Conservation (phyloP, 2,797 vertebrate genomes). For the Hafferia zeledoni region DNA sequence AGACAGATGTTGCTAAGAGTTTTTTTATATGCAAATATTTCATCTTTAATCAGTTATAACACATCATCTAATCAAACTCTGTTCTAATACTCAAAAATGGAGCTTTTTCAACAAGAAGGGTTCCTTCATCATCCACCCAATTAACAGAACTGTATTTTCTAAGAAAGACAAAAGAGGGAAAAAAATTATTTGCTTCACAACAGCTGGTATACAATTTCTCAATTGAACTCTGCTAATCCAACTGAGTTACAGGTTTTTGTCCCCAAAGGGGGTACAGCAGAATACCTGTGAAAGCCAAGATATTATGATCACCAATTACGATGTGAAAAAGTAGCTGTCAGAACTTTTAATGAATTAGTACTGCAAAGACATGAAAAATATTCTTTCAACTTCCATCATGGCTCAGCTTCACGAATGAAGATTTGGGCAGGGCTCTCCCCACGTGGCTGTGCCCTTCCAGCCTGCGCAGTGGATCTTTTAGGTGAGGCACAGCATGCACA, state of each 20-base stretch:
- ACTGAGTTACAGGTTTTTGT: background rate
- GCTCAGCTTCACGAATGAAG: no score
- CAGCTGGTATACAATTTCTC: background rate
- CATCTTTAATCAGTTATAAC: background rate
- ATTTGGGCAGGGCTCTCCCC: no score
- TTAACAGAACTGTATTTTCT: background rate
- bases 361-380: constrained; percentile 5
- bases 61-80: background rate
- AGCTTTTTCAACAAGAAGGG: background rate
- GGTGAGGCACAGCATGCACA: no score
- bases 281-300: background rate
- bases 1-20: background rate
- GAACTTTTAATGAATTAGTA: background rate
- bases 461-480: no score
- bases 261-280: background rate
- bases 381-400: background rate
- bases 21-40: background rate
- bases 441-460: no score
- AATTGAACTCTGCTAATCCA: background rate
- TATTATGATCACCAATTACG: background rate
- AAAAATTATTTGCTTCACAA: background rate
- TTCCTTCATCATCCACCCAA: background rate
- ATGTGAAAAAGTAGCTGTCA: background rate
- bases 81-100: background rate
- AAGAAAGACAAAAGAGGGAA: background rate